Evolutionary conservation across 2,888 invertebrate genomes (phyloP).

Genomic region (Drosophila limbata): DNA sequence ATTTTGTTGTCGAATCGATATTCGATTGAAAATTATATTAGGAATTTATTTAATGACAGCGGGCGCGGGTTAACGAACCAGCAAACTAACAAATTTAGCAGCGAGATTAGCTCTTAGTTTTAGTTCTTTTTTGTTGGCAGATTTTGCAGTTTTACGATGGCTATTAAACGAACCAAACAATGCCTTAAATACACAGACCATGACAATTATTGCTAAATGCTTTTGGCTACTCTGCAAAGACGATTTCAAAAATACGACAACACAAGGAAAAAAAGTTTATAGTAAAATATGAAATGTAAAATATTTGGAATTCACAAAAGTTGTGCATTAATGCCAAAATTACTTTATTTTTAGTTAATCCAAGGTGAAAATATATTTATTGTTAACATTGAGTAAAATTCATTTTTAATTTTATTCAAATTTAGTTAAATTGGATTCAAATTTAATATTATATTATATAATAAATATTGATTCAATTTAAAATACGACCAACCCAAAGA

Average conservation of each 20-base stretch:
- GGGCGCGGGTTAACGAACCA: constrained; percentile 64
- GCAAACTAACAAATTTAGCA: constrained; percentile 3
- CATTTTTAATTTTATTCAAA: too few relatives aligned
- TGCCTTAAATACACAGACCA: constrained; percentile 50
- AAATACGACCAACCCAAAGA: too few relatives aligned
- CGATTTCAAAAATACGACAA: not conserved
- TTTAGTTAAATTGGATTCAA: too few relatives aligned
- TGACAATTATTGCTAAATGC: constrained; percentile 76
- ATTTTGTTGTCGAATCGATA: constrained; percentile 34
- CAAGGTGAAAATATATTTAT: too few relatives aligned
- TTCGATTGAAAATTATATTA: constrained; percentile 51
- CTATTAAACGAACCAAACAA: constrained; percentile 65
- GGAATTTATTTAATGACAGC: constrained; percentile 32
- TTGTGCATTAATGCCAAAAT: too few relatives aligned
- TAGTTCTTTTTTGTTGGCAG: not conserved
- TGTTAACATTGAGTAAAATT: too few relatives aligned
- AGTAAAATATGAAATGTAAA: not conserved
- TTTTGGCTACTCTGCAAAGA: constrained; percentile 65
- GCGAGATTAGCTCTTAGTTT: constrained; percentile 33
- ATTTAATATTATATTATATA: too few relatives aligned
- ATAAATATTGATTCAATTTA: too few relatives aligned
- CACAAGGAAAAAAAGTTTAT: not conserved
- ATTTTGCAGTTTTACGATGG: constrained; percentile 54
- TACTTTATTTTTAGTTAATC: too few relatives aligned
- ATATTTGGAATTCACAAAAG: too few relatives aligned